Conservation (phyloP, 2,113 vertebrate genomes). For the Ceyx cyanopectus region DNA sequence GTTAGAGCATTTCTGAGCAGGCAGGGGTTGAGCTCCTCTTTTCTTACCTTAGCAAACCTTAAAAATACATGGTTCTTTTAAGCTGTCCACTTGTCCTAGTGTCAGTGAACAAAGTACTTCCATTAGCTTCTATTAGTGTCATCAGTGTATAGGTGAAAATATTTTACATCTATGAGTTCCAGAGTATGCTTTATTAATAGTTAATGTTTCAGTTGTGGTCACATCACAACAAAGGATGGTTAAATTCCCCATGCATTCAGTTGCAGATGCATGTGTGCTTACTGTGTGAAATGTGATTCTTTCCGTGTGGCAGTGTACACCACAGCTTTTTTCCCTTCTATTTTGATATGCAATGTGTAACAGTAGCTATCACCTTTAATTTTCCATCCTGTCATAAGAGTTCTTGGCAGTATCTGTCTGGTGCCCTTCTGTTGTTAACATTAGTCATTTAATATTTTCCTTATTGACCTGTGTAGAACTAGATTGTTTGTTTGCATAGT, state of each 20-base stretch:
- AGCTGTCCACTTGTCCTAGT: background rate
- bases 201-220: background rate
- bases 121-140: background rate
- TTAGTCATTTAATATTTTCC: background rate
- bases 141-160: background rate
- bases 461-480: background rate
- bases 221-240: background rate
- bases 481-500: background rate
- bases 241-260: background rate
- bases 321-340: background rate
- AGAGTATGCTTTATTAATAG: background rate
- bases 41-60: background rate
- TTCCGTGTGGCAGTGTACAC: background rate
- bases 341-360: background rate
- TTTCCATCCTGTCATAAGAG: background rate
- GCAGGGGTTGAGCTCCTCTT: background rate
- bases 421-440: background rate
- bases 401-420: background rate
- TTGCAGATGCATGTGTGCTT: background rate
- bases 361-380: background rate
- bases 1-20: background rate
- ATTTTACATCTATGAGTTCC: background rate
- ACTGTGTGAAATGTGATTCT: background rate
- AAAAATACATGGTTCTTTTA: background rate
- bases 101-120: background rate